Base-by-base conservation (phyloP, 2,797 vertebrate genomes). In the Sciaenops ocellatus region DNA sequence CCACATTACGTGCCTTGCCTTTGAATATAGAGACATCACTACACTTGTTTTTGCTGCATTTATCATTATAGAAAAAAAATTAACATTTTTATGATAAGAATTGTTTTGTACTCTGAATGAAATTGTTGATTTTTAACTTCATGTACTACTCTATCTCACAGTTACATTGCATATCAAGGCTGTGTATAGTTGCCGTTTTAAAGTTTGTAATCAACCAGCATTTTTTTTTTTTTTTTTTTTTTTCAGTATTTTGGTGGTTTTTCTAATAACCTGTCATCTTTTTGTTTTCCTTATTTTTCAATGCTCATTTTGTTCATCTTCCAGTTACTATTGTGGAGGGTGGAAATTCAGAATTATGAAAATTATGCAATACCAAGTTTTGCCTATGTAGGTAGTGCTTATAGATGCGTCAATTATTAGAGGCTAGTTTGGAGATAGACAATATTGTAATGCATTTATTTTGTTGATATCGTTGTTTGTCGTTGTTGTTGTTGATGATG, bases 361-460 rank as follows among this genome's bases (percentile, higher is more conserved):
- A 98, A 98, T 98, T 99, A 99, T 99, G 98, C 98, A 99, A 99
- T 99, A 99, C 98, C 97, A 97, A 97, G 97, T 99, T 99, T 99
- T 99, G 98, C 98, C 98, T 99, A 99, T 98, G 97, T 99, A 99
- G 97, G 97, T 99, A 98, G 97, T 97, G 97, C 97, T 99, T 98
- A 97, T 99, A 99, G 98, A 97, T 97, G 95, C 96, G 97, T 98
- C 97, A 96, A 96, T 96, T 97, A 98, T 97, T 98, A 97, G 97
- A 98, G 95, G 96, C 98, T 99, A 99, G 97, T 97, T 96, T 95
- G 96, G 96, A 98, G 96, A 97, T 97, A 95, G 97, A 97, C 93
- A 92, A 95, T 95, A 94, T 96, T 95, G 95, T 95, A 94, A 95
- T 92, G 94, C 95, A 93, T 95, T 95, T 95, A 95, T 95, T 95